These are phyloP conservation scores for Tineola bisselliella DNA, from an alignment of 2,888 invertebrate genomes.

Conservation along the genomic window DNA sequence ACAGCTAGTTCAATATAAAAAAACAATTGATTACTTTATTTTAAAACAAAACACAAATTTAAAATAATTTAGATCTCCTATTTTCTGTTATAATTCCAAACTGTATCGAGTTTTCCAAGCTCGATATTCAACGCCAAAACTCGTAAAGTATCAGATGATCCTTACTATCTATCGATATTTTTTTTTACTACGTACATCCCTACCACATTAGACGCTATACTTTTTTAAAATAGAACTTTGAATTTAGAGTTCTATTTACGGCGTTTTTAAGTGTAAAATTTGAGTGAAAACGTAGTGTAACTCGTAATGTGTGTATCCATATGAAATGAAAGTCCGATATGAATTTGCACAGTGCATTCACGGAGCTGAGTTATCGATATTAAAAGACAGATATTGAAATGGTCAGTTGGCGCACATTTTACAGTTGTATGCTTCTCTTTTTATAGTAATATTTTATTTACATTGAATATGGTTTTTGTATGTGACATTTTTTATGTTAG, in stretches of 20 bases:
- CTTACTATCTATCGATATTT: conserved; percentile 11
- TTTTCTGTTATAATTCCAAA: conserved; percentile 44
- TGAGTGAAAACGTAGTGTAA: background rate
- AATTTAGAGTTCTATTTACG: background rate
- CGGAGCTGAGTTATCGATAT: conserved; percentile 11
- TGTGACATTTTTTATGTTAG: background rate
- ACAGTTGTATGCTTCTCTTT: background rate
- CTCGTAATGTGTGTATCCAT: background rate
- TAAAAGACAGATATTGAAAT: conserved; percentile 6
- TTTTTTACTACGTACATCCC: conserved; percentile 9
- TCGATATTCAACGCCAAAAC: background rate
- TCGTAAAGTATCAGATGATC: conserved; percentile 16
- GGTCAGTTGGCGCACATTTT: background rate
- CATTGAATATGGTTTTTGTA: background rate
- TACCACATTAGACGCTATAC: background rate
- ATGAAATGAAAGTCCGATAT: conserved; percentile 11
- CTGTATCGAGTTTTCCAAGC: conserved; percentile 44
- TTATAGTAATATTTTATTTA: conserved; percentile 2
- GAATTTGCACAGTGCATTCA: conserved; percentile 13
- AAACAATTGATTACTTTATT: too few relatives aligned
- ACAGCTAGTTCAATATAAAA: too few relatives aligned
- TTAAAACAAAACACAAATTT: conserved; percentile 20
- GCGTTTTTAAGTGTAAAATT: background rate
- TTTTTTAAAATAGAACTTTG: background rate
- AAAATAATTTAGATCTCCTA: conserved; percentile 54